Evolutionary conservation across 2,113 vertebrate species (phyloP).

Genomic region (Crotalus helleri): DNA sequence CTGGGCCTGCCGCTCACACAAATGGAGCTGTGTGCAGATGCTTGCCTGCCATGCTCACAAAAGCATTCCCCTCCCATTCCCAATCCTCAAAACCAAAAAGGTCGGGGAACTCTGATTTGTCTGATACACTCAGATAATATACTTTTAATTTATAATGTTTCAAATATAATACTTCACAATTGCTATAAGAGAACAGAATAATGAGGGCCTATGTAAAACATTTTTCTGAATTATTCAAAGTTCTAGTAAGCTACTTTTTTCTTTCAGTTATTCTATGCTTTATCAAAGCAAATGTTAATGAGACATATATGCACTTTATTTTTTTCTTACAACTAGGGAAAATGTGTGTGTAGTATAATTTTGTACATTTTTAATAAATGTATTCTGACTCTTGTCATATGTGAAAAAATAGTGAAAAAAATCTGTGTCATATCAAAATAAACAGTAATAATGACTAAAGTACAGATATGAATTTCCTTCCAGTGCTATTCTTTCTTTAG

Average conservation of each 20-base stretch:
- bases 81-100: neutral
- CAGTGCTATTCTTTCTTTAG: neutral
- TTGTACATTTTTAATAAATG: neutral
- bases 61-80: neutral
- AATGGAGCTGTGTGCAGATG: neutral
- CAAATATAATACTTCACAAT: neutral
- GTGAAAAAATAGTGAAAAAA: neutral
- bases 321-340: neutral
- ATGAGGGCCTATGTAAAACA: neutral
- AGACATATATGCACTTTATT: neutral
- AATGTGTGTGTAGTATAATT: neutral
- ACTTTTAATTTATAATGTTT: neutral
- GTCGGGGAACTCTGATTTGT: neutral
- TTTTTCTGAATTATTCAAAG: slow-evolving; percentile 4
- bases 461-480: neutral
- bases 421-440: neutral
- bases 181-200: neutral
- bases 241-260: neutral
- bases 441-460: neutral
- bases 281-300: neutral
- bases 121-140: neutral
- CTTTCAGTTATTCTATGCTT: neutral
- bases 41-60: too few species aligned
- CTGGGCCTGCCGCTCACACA: too few species aligned
- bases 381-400: neutral